Evolutionary conservation across 92 coral and sea anemone species (phyloP), one percentile per base, ranked within the genome.

Genomic region (Ricordea florida): DNA sequence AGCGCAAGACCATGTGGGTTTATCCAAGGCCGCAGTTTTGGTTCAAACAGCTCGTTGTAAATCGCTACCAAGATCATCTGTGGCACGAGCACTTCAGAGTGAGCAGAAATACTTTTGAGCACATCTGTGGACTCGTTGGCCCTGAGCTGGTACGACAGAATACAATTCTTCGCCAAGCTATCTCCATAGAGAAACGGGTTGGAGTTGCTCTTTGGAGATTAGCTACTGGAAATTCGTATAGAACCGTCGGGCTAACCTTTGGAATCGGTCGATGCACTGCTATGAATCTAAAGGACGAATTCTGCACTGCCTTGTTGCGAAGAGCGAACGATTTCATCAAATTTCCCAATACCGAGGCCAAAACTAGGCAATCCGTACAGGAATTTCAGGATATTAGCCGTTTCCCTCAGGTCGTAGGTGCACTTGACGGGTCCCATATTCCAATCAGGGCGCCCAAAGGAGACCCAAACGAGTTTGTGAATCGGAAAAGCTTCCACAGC

Each of bases 191-290:
- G 36, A 67, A 79, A 35, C 69, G 78, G n/a, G 85, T 80, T 35
- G 72, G 79, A 24, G 57, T 60, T 11, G 79, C 79, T 32, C 51
- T 83, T 31, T 83, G 82, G 88, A 69, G 78, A 11, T 49, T 82
- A 28, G 76, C 82, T 9, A 82, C 88, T 38, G 82, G 88, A 10
- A 79, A 83, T 40, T 56, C 79, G 3, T 83, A 57, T 35, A 66
- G 89, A 52, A 58, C 79, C 24, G 48, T 55, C 0, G 84, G 66
- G 22, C 74, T 69, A 22, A 80, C 52, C 9, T 80, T 80, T 47
- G 79, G 85, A 23, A 13, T 45, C 35, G 85, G 80, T 49, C 71
- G 89, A 13, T 76, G 78, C 37, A 75, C 79, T 21, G 80, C 84
- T 20, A 58, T 84, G 71, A 84, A 72, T 62, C 34, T 84, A 13